Percentiles rank a stretch among this genome's conserved stretches.
Evolutionary conservation across 1,140 invertebrate genomes (phyloP).

Genomic region (Drosophila rhopaloa): DNA sequence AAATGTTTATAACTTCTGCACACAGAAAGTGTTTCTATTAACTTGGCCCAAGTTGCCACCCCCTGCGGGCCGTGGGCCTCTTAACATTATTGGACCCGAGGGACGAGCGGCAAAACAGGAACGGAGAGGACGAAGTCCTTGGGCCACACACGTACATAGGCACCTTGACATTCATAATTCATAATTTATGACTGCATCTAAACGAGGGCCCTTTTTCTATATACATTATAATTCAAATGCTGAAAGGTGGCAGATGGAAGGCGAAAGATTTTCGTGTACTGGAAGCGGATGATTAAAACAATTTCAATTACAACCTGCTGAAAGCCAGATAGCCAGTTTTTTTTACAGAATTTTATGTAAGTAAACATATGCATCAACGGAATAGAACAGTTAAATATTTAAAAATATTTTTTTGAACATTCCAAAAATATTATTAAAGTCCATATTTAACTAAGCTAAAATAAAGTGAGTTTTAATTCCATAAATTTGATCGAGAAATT

Average conservation of each 20-base stretch:
- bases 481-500: background rate
- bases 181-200: conserved; percentile 74
- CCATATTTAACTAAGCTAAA: no score
- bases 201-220: conserved; percentile 29
- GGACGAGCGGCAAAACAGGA: conserved; percentile 29
- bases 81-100: conserved; percentile 71
- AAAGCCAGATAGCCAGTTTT: background rate
- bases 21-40: conserved; percentile 68
- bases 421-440: no score
- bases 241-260: conserved; percentile 17
- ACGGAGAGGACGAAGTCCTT: background rate
- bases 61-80: conserved; percentile 33
- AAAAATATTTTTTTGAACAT: no score
- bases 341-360: no score
- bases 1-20: conserved; percentile 78
- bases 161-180: conserved; percentile 74
- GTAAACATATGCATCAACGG: no score
- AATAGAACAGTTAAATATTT: no score
- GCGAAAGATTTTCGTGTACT: conserved; percentile 31
- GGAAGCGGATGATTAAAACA: conserved; percentile 48
- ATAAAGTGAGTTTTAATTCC: no score
- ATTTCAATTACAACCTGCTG: conserved; percentile 42
- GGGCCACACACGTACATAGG: conserved; percentile 46
- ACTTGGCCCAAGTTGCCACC: conserved; percentile 32
- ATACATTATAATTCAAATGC: conserved; percentile 31